Evolutionary conservation across 2,888 invertebrate species (phyloP).

Genomic region (Drosophila monieri): DNA sequence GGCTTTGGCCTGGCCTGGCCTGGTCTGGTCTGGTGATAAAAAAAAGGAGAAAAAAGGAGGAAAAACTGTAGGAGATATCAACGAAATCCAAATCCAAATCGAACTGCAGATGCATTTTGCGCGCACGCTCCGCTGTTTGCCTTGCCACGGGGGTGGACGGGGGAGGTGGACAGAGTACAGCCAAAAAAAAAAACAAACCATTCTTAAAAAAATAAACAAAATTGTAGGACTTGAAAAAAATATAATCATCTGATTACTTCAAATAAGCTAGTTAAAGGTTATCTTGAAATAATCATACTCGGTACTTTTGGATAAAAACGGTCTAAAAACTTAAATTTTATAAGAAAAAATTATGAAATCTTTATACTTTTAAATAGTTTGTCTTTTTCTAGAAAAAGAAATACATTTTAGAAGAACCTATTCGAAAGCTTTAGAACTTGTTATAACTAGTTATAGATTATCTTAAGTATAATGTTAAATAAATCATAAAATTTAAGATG

Average conservation of each 20-base stretch:
- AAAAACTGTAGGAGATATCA: conserved; percentile 5
- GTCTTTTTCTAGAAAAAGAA: not conserved
- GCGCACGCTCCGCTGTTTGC: conserved; percentile 59
- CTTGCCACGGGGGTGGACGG: not conserved
- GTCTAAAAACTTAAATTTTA: too few species aligned
- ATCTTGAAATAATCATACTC: not conserved
- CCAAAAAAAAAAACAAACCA: conserved; percentile 9
- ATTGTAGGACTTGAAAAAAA: not conserved
- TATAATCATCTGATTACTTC: too few species aligned
- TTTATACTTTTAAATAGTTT: too few species aligned
- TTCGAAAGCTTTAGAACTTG: too few species aligned
- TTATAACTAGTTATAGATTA: too few species aligned
- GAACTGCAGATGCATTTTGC: conserved; percentile 68
- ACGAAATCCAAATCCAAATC: conserved; percentile 52
- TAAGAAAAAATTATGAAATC: too few species aligned
- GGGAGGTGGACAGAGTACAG: conserved; percentile 6
- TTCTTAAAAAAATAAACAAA: not conserved
- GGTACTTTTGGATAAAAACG: not conserved
- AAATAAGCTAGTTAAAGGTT: too few species aligned
- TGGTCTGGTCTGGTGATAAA: conserved; percentile 37
- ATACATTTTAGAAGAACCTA: too few species aligned
- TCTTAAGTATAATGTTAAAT: too few species aligned
- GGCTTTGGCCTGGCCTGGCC: conserved; percentile 32
- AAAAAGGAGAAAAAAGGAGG: conserved; percentile 37
- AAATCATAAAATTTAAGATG: too few species aligned